Percentiles rank a stretch among this genome's conserved stretches.
These are phyloP conservation scores for Micromussa lordhowensis DNA, from an alignment of 92 coral and sea anemone genomes.

Conservation along the genomic window DNA sequence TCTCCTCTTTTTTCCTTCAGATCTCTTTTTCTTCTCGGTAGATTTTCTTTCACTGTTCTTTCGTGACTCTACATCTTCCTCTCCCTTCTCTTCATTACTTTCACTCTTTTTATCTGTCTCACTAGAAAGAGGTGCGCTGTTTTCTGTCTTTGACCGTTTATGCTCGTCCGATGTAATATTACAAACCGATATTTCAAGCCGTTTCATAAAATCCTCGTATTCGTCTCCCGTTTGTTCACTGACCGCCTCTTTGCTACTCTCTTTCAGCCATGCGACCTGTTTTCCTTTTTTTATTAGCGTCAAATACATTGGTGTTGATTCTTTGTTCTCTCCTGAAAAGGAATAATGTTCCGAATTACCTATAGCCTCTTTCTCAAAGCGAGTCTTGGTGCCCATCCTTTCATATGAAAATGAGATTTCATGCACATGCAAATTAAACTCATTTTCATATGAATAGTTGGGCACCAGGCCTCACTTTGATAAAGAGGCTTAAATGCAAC, in stretches of 20 bases:
- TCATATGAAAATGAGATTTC: too few species aligned
- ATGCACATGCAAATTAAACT: too few species aligned
- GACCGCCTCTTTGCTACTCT: background rate
- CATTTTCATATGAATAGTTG: too few species aligned
- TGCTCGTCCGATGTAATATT: background rate
- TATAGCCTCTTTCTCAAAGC: too few species aligned
- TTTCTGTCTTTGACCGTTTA: background rate
- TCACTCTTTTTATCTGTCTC: background rate
- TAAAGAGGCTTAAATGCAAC: too few species aligned
- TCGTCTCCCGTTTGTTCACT: background rate
- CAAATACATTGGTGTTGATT: background rate
- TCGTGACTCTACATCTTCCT: background rate
- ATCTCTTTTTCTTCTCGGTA: background rate
- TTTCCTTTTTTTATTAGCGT: background rate
- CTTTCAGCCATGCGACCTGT: constrained; percentile 12
- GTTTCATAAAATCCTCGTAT: background rate
- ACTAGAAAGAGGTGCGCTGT: background rate
- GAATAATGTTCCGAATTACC: too few species aligned
- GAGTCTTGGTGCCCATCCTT: too few species aligned
- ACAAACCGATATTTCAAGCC: background rate
- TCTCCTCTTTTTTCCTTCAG: background rate
- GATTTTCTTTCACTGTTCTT: background rate
- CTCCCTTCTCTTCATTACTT: background rate
- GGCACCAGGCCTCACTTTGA: too few species aligned
- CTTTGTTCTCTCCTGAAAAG: background rate